Conservation (phyloP, 92 coral and sea anemone species). For the Zoanthus sociatus region DNA sequence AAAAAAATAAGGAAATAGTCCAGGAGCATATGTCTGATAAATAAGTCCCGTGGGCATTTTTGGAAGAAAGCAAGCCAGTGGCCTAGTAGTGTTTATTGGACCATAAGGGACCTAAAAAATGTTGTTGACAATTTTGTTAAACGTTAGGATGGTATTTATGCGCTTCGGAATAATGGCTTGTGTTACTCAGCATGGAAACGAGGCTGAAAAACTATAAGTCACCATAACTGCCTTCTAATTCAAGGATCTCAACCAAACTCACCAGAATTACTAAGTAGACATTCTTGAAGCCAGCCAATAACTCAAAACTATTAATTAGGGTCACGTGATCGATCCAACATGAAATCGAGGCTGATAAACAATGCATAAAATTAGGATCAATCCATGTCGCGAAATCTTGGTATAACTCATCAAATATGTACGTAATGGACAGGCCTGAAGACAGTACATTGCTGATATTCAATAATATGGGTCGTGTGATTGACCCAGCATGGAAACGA, state of each 20-base stretch:
- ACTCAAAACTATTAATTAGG: not conserved
- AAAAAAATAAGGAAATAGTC: not conserved
- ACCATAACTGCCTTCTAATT: too few species aligned
- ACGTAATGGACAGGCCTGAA: too few species aligned
- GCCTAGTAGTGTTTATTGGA: not conserved
- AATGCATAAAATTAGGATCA: not conserved
- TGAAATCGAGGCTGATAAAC: not conserved
- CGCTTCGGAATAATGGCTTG: not conserved
- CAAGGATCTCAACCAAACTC: too few species aligned
- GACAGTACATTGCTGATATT: too few species aligned
- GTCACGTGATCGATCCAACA: not conserved
- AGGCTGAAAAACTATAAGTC: too few species aligned
- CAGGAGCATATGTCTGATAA: slow-evolving; percentile 29
- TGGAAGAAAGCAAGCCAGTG: slow-evolving; percentile 28
- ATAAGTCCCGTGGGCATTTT: slow-evolving; percentile 41
- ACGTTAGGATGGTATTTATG: slow-evolving; percentile 29
- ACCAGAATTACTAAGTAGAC: too few species aligned
- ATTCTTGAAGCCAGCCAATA: too few species aligned
- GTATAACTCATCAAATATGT: too few species aligned
- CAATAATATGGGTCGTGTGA: not conserved
- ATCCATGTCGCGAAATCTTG: too few species aligned
- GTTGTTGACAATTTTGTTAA: slow-evolving; percentile 41
- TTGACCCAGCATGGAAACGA: slow-evolving; percentile 18
- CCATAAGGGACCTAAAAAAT: slow-evolving; percentile 23
- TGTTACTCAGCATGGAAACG: too few species aligned